Base-by-base conservation (phyloP, 2,888 invertebrate genomes). In the Neoscelio sp. region DNA sequence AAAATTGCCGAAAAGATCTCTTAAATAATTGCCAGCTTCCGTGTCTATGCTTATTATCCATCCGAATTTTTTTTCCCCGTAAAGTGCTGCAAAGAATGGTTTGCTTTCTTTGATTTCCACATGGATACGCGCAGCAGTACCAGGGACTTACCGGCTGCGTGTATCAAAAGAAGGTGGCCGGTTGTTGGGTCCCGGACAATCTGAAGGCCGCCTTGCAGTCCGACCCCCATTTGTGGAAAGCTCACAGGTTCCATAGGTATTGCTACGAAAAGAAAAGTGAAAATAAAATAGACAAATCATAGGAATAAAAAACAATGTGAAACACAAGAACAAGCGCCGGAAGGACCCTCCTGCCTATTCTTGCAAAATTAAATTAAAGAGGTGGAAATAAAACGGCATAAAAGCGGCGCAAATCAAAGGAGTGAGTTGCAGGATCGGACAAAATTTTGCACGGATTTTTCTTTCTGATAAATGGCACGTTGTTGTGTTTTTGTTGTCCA, bases 131-230 rank as follows among this genome's bases (percentile, higher is more conserved):
- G 77, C 78, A 78, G 78, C 78, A 78, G 71, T 64, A 62, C 68
- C 68, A 70, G 40, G 44, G 13, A 77, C 83, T 90, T 90, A 89
- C 94, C 93, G 44, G 95, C 93, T 30, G 96, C 93, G 44, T 96
- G 96, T 83, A 96, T 92, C 80, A 96, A 93, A 81, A 96, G 93
- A 77, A 96, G 92, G 84, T 96, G 96, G 44, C 97, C 97, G 2
- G 96, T 95, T 15, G 95, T 93, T 23, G 97, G 96, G 89, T 97
- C 97, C 80, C 97, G 93, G 54, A 96, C 95, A 87, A 97, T 92
- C 77, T 89, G 89, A 58, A 88, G 85, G 44, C 89, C 89, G 40
- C 89, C 85, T 80, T 89, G 89, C 46, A 88, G 86, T 44, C 89
- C 89, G 38, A 89, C 86, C 28, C 89, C 88, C 85, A 89, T 86